A percentile compares a stretch with the other conserved stretches of the same genome.
Evolutionary conservation across 2,797 vertebrate genomes (phyloP).

Genomic region (Atherinosoma microstoma): DNA sequence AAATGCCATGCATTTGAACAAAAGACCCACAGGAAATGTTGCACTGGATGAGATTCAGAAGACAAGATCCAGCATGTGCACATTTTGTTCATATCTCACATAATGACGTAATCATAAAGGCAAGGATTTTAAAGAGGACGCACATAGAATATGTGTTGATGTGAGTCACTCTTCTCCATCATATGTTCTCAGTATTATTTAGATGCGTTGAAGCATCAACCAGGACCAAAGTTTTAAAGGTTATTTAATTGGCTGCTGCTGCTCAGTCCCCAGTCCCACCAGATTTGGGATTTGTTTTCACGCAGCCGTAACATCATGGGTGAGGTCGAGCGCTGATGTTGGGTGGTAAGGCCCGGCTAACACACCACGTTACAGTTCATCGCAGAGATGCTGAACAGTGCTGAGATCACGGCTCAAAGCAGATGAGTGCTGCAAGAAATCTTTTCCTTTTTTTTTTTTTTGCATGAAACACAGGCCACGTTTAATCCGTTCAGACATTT

Average conservation of each 20-base stretch:
- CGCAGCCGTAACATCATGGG: slow-evolving; percentile 5
- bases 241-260: too few species aligned
- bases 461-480: too few species aligned
- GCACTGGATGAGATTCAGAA: slow-evolving; percentile 1
- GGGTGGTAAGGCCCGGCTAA: neutral
- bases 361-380: neutral
- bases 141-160: too few species aligned
- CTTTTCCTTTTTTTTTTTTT: too few species aligned
- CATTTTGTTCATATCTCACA: neutral
- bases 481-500: neutral
- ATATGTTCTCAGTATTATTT: too few species aligned
- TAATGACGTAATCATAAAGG: slow-evolving; percentile 4
- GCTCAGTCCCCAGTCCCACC: slow-evolving; percentile 4
- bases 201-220: too few species aligned
- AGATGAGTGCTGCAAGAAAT: neutral
- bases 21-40: slow-evolving; percentile 1
- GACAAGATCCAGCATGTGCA: slow-evolving; percentile 28
- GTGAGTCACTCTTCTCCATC: too few species aligned
- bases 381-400: neutral
- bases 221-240: too few species aligned
- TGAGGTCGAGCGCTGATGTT: slow-evolving; percentile 4
- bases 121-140: neutral
- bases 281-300: slow-evolving; percentile 13
- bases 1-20: neutral
- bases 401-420: neutral